Evolutionary conservation across 2,888 invertebrate genomes (phyloP), one percentile per base, ranked within the genome.

Genomic region (Lumbricus terrestris): DNA sequence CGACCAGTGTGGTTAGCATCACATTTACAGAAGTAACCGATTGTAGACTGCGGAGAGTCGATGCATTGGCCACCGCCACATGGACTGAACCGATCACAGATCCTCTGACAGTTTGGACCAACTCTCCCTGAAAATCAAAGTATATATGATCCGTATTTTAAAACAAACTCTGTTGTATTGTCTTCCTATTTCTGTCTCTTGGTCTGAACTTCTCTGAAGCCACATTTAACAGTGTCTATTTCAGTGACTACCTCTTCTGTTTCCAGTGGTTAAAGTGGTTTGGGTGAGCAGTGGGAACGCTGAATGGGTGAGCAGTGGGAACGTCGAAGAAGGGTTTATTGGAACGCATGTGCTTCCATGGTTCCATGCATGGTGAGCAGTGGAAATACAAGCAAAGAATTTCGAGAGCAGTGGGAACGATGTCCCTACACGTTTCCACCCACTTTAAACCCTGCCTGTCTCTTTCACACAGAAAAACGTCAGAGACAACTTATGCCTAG

Each of bases 11-110:
- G 96, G 4, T 96, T 96, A 0, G 96, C 96, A 83, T 97, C 97
- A 94, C 98, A 99, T 88, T 96, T 96, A 94, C 99, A 99, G 33
- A 95, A 95, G 94, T 98, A 98, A 0, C 97, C 97, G 0, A 96
- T 95, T 0, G 94, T 93, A 16, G 95, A 94, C 0, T 92, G 92
- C 96, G 88, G 40, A 54, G 38, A 96, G 90, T 96, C 96, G 90
- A 97, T 96, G 82, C 91, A 91, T 35, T 88, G 47, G 29, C 90
- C 33, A 29, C 82, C 88, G 13, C 29, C 16, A 95, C 99, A 99
- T 0, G 98, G 98, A 91, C 96, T 96, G 92, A 92, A 94, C 54
- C 95, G 93, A 0, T 97, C 96, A 94, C 99, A 99, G 33, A 98
- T 97, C 18, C 97, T 96, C 6, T 96, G 95, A 95, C 99, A 99